These are phyloP conservation scores for Erythrocercus mccallii DNA, from an alignment of 2,113 vertebrate species.

Conservation along the genomic window DNA sequence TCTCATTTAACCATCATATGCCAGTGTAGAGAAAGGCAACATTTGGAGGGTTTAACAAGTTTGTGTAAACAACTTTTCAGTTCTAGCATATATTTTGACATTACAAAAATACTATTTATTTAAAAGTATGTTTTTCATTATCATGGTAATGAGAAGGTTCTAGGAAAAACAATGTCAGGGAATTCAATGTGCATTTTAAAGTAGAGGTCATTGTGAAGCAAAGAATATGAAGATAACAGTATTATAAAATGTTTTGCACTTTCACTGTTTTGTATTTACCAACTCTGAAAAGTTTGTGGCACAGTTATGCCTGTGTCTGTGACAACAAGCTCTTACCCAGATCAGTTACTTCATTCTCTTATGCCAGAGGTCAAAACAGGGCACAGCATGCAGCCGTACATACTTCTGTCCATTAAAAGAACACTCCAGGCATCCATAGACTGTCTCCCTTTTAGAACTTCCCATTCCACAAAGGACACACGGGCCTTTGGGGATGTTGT, in stretches of 20 bases:
- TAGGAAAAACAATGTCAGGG: background rate
- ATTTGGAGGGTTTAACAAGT: background rate
- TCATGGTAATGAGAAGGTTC: background rate
- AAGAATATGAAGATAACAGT: background rate
- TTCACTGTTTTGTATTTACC: background rate
- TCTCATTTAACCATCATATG: slow-evolving; percentile 58
- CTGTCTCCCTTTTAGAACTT: slow-evolving; percentile 87
- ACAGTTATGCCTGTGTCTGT: slow-evolving; percentile 22
- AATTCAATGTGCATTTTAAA: background rate
- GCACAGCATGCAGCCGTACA: slow-evolving; percentile 91
- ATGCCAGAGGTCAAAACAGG: slow-evolving; percentile 98
- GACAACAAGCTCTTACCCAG: background rate
- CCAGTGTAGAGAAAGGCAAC: background rate
- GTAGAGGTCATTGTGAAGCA: background rate
- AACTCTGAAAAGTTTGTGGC: slow-evolving; percentile 45
- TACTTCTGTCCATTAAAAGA: slow-evolving; percentile 88
- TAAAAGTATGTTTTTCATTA: background rate
- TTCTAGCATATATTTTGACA: background rate
- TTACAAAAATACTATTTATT: slow-evolving; percentile 12
- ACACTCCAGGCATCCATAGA: slow-evolving; percentile 95
- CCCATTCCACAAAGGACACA: slow-evolving; percentile 95
- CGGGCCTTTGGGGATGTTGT: slow-evolving; percentile 95
- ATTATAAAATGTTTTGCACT: background rate
- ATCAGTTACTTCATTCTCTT: slow-evolving; percentile 85
- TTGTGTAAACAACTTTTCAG: slow-evolving; percentile 1